Evolutionary conservation across 2,113 vertebrate species (phyloP), one percentile per base, ranked within the genome.

Genomic region (Laterallus jamaicensis): DNA sequence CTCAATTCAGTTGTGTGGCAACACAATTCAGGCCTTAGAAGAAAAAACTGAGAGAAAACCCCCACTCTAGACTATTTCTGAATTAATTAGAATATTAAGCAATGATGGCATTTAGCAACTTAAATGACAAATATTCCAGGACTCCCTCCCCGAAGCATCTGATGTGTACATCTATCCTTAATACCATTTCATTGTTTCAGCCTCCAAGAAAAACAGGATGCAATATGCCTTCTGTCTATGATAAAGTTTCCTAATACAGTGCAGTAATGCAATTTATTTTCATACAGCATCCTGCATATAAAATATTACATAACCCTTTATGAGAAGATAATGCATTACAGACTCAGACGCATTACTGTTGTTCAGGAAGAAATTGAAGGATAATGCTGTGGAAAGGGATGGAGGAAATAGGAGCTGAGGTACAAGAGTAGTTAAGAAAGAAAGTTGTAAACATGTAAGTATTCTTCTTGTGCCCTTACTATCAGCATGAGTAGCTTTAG

Each of bases 191-290:
- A 85, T 86, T 95, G 77, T 84, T 95, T 94, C 83, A 96, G 69
- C 78, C 83, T 93, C 82, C 88, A 89, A 94, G 96, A 94, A 96
- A 97, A 95, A 96, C 96, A 97, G 96, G 95, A 96, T 93, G 70
- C 86, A 96, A 92, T 97, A 94, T 91, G 96, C 95, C 92, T 96
- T 92, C 91, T 95, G 95, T 93, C 96, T 78, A 87, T 82, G 93
- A 96, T 96, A 95, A 96, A 96, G 92, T 95, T 96, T 96, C 96
- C 96, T 96, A 97, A 96, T 96, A 94, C 96, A 89, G 86, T 91
- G 70, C 93, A 89, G 93, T 96, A 96, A 96, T 96, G 91, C 54
- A 94, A 96, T 97, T 96, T 95, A 73, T 96, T 96, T 96, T 97
- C 96, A 96, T 96, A 96, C 93, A 91, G 93, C 94, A 96, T 96